Conservation (phyloP, 1,140 invertebrate genomes). For the Archivesica marissinica region DNA sequence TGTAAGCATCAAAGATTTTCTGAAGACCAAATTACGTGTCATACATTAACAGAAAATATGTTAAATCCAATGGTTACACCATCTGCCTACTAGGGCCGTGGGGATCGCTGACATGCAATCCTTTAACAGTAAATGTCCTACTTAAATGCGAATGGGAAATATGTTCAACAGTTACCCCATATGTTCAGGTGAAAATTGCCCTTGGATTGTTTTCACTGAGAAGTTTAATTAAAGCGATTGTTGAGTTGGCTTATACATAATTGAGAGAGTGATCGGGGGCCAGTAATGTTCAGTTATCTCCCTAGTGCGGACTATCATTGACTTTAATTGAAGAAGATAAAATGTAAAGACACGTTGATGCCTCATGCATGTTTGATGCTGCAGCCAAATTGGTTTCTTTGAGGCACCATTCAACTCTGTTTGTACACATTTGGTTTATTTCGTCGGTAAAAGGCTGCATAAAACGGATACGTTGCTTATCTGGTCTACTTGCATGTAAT, state of each 20-base stretch:
- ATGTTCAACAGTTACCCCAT: constrained; percentile 48
- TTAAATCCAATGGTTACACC: constrained; percentile 1
- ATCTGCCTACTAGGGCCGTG: background rate
- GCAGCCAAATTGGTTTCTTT: constrained; percentile 59
- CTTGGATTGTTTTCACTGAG: background rate
- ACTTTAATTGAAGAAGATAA: constrained; percentile 52
- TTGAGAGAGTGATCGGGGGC: constrained; percentile 2
- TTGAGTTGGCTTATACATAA: constrained; percentile 15
- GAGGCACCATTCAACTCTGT: background rate
- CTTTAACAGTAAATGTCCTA: background rate
- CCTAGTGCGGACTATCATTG: constrained; percentile 3
- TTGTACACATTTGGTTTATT: constrained; percentile 57
- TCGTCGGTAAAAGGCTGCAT: background rate
- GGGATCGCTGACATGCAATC: background rate
- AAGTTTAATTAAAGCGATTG: constrained; percentile 55
- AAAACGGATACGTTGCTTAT: constrained; percentile 1
- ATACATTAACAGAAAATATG: constrained; percentile 34
- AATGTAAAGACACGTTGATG: constrained; percentile 50
- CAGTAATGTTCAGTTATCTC: constrained; percentile 39
- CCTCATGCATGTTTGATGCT: constrained; percentile 45
- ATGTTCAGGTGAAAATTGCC: constrained; percentile 31
- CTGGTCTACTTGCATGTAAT: background rate
- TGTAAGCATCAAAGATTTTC: constrained; percentile 13
- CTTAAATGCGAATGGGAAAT: constrained; percentile 27
- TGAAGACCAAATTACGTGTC: background rate